Percentiles rank a stretch among this genome's conserved stretches.
These are phyloP conservation scores for Xiphophorus couchianus DNA, from an alignment of 2,113 vertebrate genomes.

Conservation along the genomic window DNA sequence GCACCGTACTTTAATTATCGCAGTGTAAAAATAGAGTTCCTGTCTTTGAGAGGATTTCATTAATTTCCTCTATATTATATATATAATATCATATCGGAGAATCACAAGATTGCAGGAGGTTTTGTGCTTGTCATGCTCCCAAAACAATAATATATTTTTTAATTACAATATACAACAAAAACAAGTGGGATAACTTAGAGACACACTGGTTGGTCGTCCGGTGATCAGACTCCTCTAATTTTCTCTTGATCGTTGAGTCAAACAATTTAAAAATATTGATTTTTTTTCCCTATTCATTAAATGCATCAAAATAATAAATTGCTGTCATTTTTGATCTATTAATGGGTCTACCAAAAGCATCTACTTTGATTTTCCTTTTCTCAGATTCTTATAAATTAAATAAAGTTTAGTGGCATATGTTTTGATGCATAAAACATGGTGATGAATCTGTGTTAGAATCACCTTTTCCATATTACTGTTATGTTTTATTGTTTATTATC, in stretches of 20 bases:
- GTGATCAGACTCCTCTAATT: neutral
- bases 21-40: constrained; percentile 81
- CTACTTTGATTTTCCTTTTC: too few relatives aligned
- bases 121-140: constrained; percentile 38
- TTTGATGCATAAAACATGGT: too few relatives aligned
- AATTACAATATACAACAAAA: constrained; percentile 11
- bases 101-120: constrained; percentile 40
- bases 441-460: too few relatives aligned
- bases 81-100: constrained; percentile 53
- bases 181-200: neutral
- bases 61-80: constrained; percentile 77
- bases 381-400: too few relatives aligned
- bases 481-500: too few relatives aligned
- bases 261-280: neutral
- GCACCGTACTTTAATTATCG: constrained; percentile 80
- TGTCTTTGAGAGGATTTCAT: constrained; percentile 80
- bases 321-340: too few relatives aligned
- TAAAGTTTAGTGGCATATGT: too few relatives aligned
- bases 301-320: too few relatives aligned
- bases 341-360: too few relatives aligned
- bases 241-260: neutral
- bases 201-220: neutral
- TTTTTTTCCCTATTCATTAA: too few relatives aligned
- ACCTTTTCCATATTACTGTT: too few relatives aligned
- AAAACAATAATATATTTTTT: constrained; percentile 21